phyloP scores from a whole-genome alignment of 2,113 vertebrate species.

The Strigops habroptila region DNA sequence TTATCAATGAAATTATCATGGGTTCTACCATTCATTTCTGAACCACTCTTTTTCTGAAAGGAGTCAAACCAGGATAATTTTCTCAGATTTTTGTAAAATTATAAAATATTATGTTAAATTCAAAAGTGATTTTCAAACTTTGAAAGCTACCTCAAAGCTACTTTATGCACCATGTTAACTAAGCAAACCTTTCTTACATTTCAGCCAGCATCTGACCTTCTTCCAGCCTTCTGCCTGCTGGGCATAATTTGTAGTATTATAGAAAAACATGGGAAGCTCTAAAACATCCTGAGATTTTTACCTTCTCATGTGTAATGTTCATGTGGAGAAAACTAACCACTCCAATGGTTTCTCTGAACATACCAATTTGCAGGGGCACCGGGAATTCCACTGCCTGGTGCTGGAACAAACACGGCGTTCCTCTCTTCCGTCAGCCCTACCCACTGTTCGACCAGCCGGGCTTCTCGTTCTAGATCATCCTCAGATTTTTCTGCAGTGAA shows the following conservation, averaged over 20 bases:
- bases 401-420: constrained; percentile 92
- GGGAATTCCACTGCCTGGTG: constrained; percentile 90
- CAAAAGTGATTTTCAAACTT: background rate
- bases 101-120: background rate
- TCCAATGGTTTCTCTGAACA: background rate
- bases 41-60: background rate
- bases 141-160: background rate
- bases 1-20: background rate
- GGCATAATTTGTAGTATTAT: background rate
- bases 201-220: background rate
- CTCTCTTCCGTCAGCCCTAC: constrained; percentile 96
- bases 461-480: constrained; percentile 91
- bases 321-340: background rate
- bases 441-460: constrained; percentile 95
- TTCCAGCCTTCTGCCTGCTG: background rate
- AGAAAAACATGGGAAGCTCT: background rate
- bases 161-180: background rate
- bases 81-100: background rate
- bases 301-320: background rate
- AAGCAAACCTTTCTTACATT: background rate
- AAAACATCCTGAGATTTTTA: background rate
- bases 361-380: constrained; percentile 95
- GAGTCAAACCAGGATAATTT: background rate
- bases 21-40: background rate
- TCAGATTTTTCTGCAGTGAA: constrained; percentile 84